phyloP scores from a whole-genome alignment of 2,113 vertebrate genomes.

The Meriones unguiculatus region DNA sequence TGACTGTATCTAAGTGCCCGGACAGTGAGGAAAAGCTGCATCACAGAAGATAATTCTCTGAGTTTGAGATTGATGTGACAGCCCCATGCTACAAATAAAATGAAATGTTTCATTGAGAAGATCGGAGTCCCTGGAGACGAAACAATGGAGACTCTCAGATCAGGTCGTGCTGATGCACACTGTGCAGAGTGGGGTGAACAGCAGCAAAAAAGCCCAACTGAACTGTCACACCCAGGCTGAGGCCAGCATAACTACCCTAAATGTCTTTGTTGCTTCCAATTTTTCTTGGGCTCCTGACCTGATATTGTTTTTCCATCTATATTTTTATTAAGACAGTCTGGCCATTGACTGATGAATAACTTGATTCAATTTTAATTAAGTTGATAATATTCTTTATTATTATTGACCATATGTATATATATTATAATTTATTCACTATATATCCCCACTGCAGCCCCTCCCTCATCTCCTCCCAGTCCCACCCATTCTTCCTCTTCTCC shows the following conservation, averaged over 20 bases:
- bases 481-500: too few species aligned
- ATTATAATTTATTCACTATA: not conserved
- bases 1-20: conserved; percentile 62
- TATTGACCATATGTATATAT: not conserved
- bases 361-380: conserved; percentile 45
- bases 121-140: not conserved
- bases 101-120: conserved; percentile 31
- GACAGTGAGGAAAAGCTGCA: conserved; percentile 55
- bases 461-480: too few species aligned
- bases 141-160: not conserved
- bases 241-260: not conserved
- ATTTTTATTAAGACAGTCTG: conserved; percentile 14
- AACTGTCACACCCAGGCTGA: not conserved
- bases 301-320: not conserved
- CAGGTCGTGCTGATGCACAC: not conserved
- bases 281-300: not conserved
- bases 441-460: too few species aligned
- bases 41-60: conserved; percentile 65
- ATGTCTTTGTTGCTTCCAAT: not conserved
- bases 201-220: not conserved
- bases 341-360: not conserved
- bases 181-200: not conserved
- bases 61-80: conserved; percentile 66
- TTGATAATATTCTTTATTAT: not conserved
- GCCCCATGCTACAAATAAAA: conserved; percentile 48